A percentile compares a stretch with the other conserved stretches of the same genome.
These are phyloP conservation scores for Athalia cordata DNA, from an alignment of 2,888 invertebrate species.

Conservation along the genomic window DNA sequence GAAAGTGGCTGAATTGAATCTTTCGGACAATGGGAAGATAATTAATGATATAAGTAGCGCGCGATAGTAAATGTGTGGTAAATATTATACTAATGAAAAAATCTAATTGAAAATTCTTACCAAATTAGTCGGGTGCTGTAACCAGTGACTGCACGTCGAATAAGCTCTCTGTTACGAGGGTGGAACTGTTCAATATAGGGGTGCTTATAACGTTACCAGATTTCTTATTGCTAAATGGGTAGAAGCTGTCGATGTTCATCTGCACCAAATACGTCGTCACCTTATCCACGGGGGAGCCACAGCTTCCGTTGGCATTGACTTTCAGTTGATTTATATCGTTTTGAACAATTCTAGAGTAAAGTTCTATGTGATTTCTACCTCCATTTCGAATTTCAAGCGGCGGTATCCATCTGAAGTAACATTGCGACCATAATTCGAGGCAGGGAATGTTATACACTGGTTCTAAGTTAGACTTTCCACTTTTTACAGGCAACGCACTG, in stretches of 20 bases:
- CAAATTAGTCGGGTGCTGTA: slow-evolving; percentile 80
- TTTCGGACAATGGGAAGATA: slow-evolving; percentile 2
- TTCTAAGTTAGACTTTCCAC: slow-evolving; percentile 63
- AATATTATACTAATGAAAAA: slow-evolving; percentile 6
- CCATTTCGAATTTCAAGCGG: slow-evolving; percentile 86
- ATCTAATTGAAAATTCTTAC: neutral
- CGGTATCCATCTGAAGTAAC: slow-evolving; percentile 92
- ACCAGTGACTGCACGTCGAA: slow-evolving; percentile 83
- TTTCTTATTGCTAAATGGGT: slow-evolving; percentile 69
- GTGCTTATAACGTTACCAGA: slow-evolving; percentile 65
- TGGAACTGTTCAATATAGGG: slow-evolving; percentile 76
- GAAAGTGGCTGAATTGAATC: neutral
- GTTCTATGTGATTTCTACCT: slow-evolving; percentile 78
- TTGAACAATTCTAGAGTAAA: slow-evolving; percentile 74
- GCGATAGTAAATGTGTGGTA: slow-evolving; percentile 26
- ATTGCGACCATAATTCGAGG: slow-evolving; percentile 89
- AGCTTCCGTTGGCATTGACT: slow-evolving; percentile 63
- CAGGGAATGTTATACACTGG: slow-evolving; percentile 77
- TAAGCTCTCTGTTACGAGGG: slow-evolving; percentile 79
- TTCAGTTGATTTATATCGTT: slow-evolving; percentile 74
- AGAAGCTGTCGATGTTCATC: slow-evolving; percentile 70
- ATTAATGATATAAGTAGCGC: slow-evolving; percentile 33
- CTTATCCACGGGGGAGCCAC: slow-evolving; percentile 62
- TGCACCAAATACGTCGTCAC: slow-evolving; percentile 64
- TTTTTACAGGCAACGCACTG: slow-evolving; percentile 60